Conservation (phyloP, 2,888 invertebrate genomes). For the Chrysolina haemoptera region DNA sequence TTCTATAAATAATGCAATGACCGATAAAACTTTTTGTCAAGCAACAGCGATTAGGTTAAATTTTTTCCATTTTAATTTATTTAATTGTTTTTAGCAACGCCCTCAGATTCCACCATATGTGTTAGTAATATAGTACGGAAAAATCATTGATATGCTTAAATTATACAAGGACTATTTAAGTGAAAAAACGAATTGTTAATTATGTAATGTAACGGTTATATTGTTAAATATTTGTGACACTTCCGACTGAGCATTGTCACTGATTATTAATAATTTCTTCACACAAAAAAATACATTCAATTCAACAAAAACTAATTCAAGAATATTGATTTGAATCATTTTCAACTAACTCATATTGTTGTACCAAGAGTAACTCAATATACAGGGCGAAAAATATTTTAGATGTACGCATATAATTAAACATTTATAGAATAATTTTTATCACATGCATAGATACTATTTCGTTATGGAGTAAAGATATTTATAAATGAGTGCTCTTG, state of each 20-base stretch:
- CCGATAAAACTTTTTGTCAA: background rate
- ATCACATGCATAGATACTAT: constrained; percentile 52
- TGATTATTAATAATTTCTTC: constrained; percentile 43
- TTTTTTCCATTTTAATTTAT: background rate
- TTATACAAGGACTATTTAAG: constrained; percentile 51
- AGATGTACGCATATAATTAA: constrained; percentile 54
- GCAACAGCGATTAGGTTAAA: background rate
- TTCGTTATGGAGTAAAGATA: constrained; percentile 52
- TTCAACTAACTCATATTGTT: constrained; percentile 49
- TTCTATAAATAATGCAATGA: background rate
- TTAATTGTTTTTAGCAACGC: constrained; percentile 25
- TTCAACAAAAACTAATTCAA: constrained; percentile 36
- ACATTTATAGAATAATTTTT: constrained; percentile 53
- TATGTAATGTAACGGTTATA: constrained; percentile 53
- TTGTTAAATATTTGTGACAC: constrained; percentile 60
- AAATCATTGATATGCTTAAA: constrained; percentile 50
- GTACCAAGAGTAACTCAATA: constrained; percentile 58
- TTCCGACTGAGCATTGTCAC: constrained; percentile 59
- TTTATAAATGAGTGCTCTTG: constrained; percentile 34
- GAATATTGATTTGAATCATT: constrained; percentile 37
- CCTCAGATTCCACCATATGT: constrained; percentile 35
- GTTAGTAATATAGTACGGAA: constrained; percentile 30
- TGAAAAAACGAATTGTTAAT: constrained; percentile 59
- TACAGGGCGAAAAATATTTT: constrained; percentile 58
- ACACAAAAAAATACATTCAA: constrained; percentile 34